phyloP scores from a whole-genome alignment of 2,113 vertebrate genomes.

The Gracilinanus agilis region DNA sequence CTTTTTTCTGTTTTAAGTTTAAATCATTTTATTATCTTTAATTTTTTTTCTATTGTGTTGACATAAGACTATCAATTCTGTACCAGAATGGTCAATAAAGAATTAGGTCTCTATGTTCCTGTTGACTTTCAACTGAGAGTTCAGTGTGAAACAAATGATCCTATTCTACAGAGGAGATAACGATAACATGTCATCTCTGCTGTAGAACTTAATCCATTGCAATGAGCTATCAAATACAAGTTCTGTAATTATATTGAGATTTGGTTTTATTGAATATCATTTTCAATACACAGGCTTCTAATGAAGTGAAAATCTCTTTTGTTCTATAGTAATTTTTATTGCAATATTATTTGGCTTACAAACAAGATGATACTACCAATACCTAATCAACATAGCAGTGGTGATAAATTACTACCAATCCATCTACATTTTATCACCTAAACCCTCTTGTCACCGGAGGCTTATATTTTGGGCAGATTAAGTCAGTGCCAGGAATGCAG shows the following conservation, averaged over 20 bases:
- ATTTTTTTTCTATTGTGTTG: neutral
- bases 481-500: neutral
- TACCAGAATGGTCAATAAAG: neutral
- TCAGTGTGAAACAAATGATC: neutral
- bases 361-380: neutral
- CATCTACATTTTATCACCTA: neutral
- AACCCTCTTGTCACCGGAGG: constrained; percentile 2
- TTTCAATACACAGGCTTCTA: neutral
- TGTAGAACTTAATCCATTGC: neutral
- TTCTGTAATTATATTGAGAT: neutral
- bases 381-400: neutral
- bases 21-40: neutral
- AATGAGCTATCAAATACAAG: neutral
- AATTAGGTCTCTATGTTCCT: neutral
- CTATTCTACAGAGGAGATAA: neutral
- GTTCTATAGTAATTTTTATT: neutral
- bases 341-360: neutral
- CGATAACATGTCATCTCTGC: neutral
- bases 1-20: neutral
- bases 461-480: constrained; percentile 27
- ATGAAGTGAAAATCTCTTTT: neutral
- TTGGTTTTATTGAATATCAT: neutral
- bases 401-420: neutral
- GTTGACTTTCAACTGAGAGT: neutral
- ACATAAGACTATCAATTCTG: neutral